Evolutionary conservation across 64 coral and sea anemone genomes (phyloP).

Genomic region (Cladopsammia gracilis): DNA sequence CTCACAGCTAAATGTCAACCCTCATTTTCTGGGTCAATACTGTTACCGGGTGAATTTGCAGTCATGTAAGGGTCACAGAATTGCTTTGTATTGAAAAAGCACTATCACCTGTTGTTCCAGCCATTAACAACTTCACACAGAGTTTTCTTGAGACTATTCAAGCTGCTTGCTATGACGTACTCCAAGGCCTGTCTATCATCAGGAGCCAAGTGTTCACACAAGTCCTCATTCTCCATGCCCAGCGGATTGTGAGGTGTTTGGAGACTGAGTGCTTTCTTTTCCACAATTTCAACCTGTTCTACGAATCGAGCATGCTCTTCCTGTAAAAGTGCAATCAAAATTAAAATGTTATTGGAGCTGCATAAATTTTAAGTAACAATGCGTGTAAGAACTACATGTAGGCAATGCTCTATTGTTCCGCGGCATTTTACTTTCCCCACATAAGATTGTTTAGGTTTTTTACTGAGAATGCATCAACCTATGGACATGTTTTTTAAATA

Average conservation of each 20-base stretch:
- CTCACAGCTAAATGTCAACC: no score
- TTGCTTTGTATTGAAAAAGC: neutral
- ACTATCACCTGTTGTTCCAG: slow-evolving; percentile 86
- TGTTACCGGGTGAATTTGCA: no score
- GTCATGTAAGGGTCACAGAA: no score
- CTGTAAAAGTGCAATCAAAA: slow-evolving; percentile 22
- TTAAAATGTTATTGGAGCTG: neutral
- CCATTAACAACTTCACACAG: slow-evolving; percentile 88
- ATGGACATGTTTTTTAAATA: no score
- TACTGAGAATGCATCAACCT: no score
- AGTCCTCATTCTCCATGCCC: slow-evolving; percentile 26
- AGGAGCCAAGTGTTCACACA: slow-evolving; percentile 47
- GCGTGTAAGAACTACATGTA: no score
- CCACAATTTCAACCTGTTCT: slow-evolving; percentile 88
- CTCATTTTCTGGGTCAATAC: no score
- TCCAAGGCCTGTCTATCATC: slow-evolving; percentile 82
- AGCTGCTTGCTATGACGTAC: slow-evolving; percentile 92
- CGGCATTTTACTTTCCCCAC: no score
- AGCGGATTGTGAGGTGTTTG: slow-evolving; percentile 62
- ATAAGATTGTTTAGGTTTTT: no score
- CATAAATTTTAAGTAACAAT: no score
- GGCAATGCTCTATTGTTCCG: no score
- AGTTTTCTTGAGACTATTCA: slow-evolving; percentile 92
- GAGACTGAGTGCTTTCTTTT: slow-evolving; percentile 85
- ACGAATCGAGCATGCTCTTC: slow-evolving; percentile 72